phyloP scores from a whole-genome alignment of 1,140 invertebrate species.

The Dinothrombium tinctorium region DNA sequence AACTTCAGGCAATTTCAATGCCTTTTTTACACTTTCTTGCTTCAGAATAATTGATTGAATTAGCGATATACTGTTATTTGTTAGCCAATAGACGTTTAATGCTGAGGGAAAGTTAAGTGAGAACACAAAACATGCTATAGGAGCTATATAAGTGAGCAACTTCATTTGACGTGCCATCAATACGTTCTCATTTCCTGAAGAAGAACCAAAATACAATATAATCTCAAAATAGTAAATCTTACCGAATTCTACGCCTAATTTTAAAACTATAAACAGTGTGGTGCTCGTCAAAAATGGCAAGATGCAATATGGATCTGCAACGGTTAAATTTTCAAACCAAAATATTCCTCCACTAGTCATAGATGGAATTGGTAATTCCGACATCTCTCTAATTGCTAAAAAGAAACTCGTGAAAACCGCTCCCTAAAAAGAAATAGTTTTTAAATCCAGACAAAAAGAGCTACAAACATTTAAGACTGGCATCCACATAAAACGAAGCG shows the following conservation, averaged over 20 bases:
- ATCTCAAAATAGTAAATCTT: not conserved
- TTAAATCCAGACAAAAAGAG: not conserved
- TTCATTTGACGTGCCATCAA: not conserved
- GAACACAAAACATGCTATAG: slow-evolving; percentile 10
- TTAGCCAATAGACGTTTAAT: slow-evolving; percentile 69
- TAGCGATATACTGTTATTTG: slow-evolving; percentile 67
- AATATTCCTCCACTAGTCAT: slow-evolving; percentile 60
- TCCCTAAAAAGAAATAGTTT: not conserved
- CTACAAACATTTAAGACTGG: not conserved
- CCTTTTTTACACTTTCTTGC: too few species aligned
- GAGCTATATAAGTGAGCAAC: not conserved
- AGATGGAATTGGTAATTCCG: slow-evolving; percentile 60
- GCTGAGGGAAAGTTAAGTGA: slow-evolving; percentile 28
- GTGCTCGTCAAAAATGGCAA: slow-evolving; percentile 58
- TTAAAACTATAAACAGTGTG: slow-evolving; percentile 53
- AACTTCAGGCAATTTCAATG: too few species aligned
- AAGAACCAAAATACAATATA: not conserved
- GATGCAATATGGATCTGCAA: slow-evolving; percentile 65
- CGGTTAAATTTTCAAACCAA: slow-evolving; percentile 80
- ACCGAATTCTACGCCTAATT: slow-evolving; percentile 26
- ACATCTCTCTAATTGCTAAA: slow-evolving; percentile 53
- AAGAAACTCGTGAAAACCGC: slow-evolving; percentile 26
- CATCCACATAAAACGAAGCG: not conserved
- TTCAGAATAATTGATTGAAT: too few species aligned
- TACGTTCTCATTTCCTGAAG: not conserved